Evolutionary conservation across 37 sponge, comb jelly and placozoan genomes (phyloP), one percentile per base, ranked within the genome.

Genomic region (Oopsacas minuta): DNA sequence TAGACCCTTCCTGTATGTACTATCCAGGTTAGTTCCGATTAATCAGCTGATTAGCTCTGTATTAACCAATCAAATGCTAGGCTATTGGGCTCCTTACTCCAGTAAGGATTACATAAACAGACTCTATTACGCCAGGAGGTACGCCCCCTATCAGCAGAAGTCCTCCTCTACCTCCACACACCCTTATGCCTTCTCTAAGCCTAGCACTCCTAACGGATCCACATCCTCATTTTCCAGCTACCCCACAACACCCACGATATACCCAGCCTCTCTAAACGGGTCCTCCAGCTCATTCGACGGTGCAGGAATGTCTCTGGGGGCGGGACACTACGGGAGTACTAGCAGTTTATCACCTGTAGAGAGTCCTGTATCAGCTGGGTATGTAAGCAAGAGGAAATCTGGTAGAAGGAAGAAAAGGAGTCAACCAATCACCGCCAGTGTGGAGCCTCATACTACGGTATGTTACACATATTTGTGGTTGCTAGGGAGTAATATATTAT

Each of bases 251-350:
- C 75, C 75, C 75, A n/a, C 75, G 5, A 25, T 61, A 5, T 61
- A 61, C 22, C 75, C 75, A 5, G 75, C 75, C 75, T 61, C 75
- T n/a, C 75, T 61, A 25, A 61, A 61, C 75, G 75, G 75, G 75
- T 61, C 75, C 28, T 32, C 28, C 75, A 61, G 75, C 22, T 61
- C 75, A 5, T 61, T 61, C 22, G 75, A 61, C 20, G 75, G 75
- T 7, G 30, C 75, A 3, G 30, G 20, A 5, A 10, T n/a, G 75
- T 61, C 75, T 25, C 49, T 42, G 49, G 49, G 49, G 15, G 15
- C 49, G 12, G 75, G 75, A 61, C 75, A 61, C 17, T 61, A 25
- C 75, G 30, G 75, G 28, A 61, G 75, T n/a, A 3, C 75, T 34
- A 12, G 75, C 75, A 61, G 75, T n/a, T 34, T 61, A 25, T 32